Evolutionary conservation across 2,797 vertebrate species (phyloP), one percentile per base, ranked within the genome.

Genomic region (Gymnodraco acuticeps): DNA sequence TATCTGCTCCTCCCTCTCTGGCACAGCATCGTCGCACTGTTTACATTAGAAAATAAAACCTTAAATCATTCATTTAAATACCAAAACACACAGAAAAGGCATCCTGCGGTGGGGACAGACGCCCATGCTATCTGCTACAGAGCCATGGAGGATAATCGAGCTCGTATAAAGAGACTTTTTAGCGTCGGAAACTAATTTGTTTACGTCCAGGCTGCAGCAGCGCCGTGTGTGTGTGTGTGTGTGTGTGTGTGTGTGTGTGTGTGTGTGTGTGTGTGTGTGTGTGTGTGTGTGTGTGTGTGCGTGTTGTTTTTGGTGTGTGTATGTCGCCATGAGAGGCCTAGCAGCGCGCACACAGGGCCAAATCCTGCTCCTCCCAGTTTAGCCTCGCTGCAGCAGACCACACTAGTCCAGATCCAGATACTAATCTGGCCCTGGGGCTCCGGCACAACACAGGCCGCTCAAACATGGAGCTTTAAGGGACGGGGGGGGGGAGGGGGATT

Each of bases 351-450:
- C 74, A 48, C 33, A 38, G 33, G 85, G 87, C 75, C 80, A 90
- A 73, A 89, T 93, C 93, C 92, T 82, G 92, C 94, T 82, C 64
- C 89, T 92, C 93, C 88, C 88, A 87, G 91, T 92, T 93, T 91
- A 86, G 91, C 83, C 86, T 87, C 86, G 79, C 90, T 88, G 92
- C 85, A 64, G 81, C 82, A 70, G 90, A 92, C 91, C 90, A 89
- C 88, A 90, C 85, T 87, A 78, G 90, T 87, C 93, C 93, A 85
- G 92, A 83, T 76, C 81, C 88, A 78, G 76, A 43, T 64, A 79
- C 91, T 93, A 92, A 93, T 92, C 87, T 87, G 90, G 89, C 88
- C 93, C 86, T 89, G 89, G 84, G 90, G 86, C 89, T 89, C 65
- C 74, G 82, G 73, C 64, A 59, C 71, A 45, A 69, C 58, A 52